Percentiles rank a stretch among this genome's conserved stretches.
These are phyloP conservation scores for Mythimna loreyi DNA, from an alignment of 2,888 invertebrate species.

Conservation along the genomic window DNA sequence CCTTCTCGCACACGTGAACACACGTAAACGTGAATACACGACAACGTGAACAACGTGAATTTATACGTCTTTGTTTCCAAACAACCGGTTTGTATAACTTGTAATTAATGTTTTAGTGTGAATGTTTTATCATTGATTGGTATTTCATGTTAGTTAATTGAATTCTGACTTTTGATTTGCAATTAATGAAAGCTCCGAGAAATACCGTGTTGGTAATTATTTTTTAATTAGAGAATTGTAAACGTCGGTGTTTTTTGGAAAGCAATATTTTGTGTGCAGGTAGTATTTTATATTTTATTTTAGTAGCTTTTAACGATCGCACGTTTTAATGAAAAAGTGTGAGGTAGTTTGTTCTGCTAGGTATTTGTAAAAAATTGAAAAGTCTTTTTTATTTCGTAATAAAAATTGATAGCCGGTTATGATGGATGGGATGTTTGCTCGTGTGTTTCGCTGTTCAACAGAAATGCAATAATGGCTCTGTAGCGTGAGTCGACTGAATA, in stretches of 20 bases:
- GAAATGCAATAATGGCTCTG: conserved; percentile 6
- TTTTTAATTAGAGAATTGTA: conserved; percentile 2
- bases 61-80: conserved; percentile 53
- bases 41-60: conserved; percentile 24
- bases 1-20: conserved; percentile 30
- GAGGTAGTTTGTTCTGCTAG: conserved; percentile 5
- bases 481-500: conserved; percentile 6
- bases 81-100: conserved; percentile 57
- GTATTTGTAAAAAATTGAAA: conserved; percentile 16
- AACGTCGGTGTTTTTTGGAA: not conserved
- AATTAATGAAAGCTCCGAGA: conserved; percentile 10
- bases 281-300: not conserved
- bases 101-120: conserved; percentile 32
- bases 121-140: conserved; percentile 18
- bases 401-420: conserved; percentile 11
- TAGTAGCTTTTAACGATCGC: not conserved
- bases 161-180: conserved; percentile 9
- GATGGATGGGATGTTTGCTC: conserved; percentile 22
- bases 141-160: conserved; percentile 14
- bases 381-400: conserved; percentile 5
- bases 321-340: not conserved
- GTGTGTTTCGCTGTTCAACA: conserved; percentile 1
- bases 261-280: not conserved
- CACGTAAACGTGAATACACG: conserved; percentile 31
- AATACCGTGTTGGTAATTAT: not conserved